Evolutionary conservation across 2,113 vertebrate species (phyloP).

Genomic region (Vicugna pacos): DNA sequence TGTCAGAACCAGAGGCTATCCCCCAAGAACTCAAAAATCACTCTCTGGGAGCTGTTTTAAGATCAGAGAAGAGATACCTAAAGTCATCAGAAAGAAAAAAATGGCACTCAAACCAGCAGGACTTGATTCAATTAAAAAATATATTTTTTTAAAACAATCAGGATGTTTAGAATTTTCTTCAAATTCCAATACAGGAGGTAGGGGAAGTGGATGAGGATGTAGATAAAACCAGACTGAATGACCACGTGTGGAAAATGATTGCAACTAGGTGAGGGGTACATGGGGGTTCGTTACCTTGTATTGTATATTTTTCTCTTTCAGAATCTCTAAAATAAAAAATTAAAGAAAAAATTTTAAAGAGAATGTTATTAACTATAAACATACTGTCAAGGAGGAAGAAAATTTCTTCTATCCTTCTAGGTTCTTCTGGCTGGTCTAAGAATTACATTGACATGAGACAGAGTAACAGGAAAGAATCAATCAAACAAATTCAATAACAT

Average conservation of each 20-base stretch:
- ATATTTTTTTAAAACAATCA: not conserved
- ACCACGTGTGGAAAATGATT: accelerated
- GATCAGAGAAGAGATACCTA: not conserved
- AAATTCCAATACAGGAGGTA: not conserved
- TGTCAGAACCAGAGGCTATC: not conserved
- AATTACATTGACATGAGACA: not conserved
- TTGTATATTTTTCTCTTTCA: not conserved
- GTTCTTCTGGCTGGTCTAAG: not conserved
- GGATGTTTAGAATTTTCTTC: not conserved
- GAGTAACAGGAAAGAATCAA: not conserved
- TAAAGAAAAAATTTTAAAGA: not conserved
- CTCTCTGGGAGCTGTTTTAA: not conserved
- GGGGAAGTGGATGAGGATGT: no score
- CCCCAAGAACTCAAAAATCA: not conserved
- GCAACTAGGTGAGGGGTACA: not conserved
- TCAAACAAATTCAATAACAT: not conserved
- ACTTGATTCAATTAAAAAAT: not conserved
- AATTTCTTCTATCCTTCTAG: not conserved
- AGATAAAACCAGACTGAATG: not conserved
- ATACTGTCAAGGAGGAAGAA: not conserved
- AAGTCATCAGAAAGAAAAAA: not conserved
- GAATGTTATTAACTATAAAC: not conserved
- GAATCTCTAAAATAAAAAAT: not conserved
- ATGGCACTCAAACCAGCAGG: not conserved
- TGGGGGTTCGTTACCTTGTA: not conserved